These are phyloP conservation scores for Scaptomyza polygonia DNA, from an alignment of 2,888 invertebrate species.

Conservation along the genomic window DNA sequence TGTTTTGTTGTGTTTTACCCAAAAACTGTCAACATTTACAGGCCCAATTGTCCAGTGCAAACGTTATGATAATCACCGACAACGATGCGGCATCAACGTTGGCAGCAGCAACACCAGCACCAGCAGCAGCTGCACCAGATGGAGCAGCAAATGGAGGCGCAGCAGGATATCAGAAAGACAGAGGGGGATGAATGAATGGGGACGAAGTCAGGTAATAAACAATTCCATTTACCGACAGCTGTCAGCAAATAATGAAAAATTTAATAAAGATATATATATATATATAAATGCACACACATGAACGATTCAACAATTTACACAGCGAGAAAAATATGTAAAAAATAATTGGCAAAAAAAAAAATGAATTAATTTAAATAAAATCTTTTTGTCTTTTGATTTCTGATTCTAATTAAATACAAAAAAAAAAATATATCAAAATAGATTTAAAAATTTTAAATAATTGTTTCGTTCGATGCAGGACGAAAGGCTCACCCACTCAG, in stretches of 20 bases:
- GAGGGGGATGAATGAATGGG: not conserved
- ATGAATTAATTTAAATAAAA: too few species aligned
- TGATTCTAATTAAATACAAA: too few species aligned
- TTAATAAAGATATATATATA: constrained; percentile 68
- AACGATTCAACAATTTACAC: constrained; percentile 1
- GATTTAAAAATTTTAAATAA: not conserved
- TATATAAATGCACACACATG: constrained; percentile 24
- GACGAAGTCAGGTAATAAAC: constrained; percentile 72
- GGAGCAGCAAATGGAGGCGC: constrained; percentile 4
- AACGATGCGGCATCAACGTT: constrained; percentile 33
- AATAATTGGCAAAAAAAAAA: too few species aligned
- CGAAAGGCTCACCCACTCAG: constrained; percentile 16
- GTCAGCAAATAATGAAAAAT: constrained; percentile 80
- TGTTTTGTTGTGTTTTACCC: constrained; percentile 62
- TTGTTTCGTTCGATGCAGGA: constrained; percentile 2
- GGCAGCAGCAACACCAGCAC: constrained; percentile 2
- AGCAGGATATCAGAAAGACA: not conserved
- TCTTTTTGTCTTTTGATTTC: too few species aligned
- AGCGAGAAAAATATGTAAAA: not conserved
- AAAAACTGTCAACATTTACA: constrained; percentile 68
- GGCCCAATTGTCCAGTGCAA: constrained; percentile 32
- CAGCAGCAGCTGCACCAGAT: constrained; percentile 1
- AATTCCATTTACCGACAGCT: constrained; percentile 81
- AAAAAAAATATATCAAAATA: not conserved
- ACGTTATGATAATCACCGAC: constrained; percentile 76